These are phyloP conservation scores for Epinephelus lanceolatus DNA, from an alignment of 2,113 vertebrate species.

Conservation along the genomic window DNA sequence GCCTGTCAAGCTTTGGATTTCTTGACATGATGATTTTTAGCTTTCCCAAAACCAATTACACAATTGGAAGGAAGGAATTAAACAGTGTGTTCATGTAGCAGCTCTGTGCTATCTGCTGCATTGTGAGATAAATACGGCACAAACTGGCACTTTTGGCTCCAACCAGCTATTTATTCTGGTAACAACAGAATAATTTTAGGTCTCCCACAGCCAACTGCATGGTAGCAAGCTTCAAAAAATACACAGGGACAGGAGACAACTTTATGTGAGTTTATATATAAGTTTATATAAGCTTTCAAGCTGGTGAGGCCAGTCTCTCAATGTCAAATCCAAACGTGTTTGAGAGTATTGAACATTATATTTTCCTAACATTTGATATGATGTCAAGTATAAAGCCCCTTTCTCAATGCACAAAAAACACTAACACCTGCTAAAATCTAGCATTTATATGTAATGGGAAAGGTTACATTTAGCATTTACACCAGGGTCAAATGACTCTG, in stretches of 20 bases:
- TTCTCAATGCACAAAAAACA: too few relatives aligned
- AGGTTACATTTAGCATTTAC: too few relatives aligned
- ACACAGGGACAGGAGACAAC: not conserved
- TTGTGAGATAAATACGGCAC: slow-evolving; percentile 6
- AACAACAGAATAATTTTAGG: not conserved
- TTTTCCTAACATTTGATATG: not conserved
- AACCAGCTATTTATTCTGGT: not conserved
- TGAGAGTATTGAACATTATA: not conserved
- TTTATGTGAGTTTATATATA: too few relatives aligned
- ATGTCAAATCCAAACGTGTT: not conserved
- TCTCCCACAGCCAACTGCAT: not conserved
- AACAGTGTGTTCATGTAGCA: not conserved
- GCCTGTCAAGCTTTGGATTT: slow-evolving; percentile 2
- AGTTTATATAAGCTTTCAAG: not conserved
- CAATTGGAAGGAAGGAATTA: not conserved
- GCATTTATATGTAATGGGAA: too few relatives aligned
- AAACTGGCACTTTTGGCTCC: not conserved
- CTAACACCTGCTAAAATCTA: too few relatives aligned
- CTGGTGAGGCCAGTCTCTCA: not conserved
- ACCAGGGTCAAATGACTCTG: too few relatives aligned
- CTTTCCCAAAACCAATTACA: not conserved
- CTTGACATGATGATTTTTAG: not conserved
- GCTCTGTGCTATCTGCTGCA: not conserved
- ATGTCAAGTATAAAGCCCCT: too few relatives aligned
- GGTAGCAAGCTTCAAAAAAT: not conserved